These are phyloP conservation scores for Amniataba percoides DNA, from an alignment of 2,797 vertebrate genomes.

Conservation along the genomic window DNA sequence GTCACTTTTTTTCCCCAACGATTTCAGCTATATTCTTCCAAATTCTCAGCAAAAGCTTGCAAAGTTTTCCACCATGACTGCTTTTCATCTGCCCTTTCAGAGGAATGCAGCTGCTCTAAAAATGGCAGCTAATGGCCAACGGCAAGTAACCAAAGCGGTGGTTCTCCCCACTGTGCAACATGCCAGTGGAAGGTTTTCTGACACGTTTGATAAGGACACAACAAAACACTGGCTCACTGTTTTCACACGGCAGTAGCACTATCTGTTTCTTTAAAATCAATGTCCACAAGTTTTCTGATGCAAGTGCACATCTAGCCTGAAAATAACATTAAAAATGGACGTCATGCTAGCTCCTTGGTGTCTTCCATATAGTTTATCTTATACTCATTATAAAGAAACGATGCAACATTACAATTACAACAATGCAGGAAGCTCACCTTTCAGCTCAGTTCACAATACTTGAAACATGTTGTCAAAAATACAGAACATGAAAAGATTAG, in stretches of 20 bases:
- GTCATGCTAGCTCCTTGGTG: background rate
- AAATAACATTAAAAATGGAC: background rate
- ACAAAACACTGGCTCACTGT: constrained; percentile 11
- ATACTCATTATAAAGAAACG: background rate
- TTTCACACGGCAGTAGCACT: constrained; percentile 6
- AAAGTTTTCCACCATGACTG: constrained; percentile 26
- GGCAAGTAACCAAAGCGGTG: constrained; percentile 12
- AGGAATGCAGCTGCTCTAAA: constrained; percentile 31
- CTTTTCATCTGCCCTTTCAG: constrained; percentile 21
- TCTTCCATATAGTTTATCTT: background rate
- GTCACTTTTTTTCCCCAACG: constrained; percentile 10
- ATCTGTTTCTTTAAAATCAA: background rate
- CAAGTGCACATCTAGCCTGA: background rate
- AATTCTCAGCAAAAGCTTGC: constrained; percentile 10
- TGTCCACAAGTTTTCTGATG: background rate
- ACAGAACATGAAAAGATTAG: background rate
- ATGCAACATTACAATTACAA: too few species aligned
- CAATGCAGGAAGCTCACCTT: background rate
- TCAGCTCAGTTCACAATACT: background rate
- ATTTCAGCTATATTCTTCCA: background rate
- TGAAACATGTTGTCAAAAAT: background rate
- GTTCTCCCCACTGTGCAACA: background rate
- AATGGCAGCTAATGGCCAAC: constrained; percentile 14
- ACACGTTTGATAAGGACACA: constrained; percentile 17
- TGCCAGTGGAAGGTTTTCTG: constrained; percentile 10